A percentile compares a stretch with the other conserved stretches of the same genome.
phyloP scores from a whole-genome alignment of 2,888 invertebrate genomes.

The Chelonus formosanus region DNA sequence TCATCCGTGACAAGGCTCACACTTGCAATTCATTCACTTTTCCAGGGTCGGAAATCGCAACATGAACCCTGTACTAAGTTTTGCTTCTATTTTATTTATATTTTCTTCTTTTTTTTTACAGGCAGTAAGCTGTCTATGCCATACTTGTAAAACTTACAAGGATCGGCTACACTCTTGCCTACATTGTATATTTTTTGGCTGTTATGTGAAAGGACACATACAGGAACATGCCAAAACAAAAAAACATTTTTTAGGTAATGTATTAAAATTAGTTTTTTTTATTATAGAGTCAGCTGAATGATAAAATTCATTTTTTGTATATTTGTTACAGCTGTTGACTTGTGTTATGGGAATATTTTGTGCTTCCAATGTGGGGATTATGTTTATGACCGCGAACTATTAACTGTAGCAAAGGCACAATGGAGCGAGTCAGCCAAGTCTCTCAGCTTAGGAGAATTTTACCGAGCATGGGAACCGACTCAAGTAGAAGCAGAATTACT shows the following conservation, averaged over 20 bases:
- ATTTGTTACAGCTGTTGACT: conserved; percentile 75
- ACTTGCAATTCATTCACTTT: conserved; percentile 46
- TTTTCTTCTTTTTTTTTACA: conserved; percentile 61
- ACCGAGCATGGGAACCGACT: conserved; percentile 79
- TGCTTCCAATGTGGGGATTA: conserved; percentile 93
- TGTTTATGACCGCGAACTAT: conserved; percentile 81
- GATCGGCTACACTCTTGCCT: conserved; percentile 86
- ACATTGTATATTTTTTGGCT: conserved; percentile 94
- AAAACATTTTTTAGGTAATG: conserved; percentile 78
- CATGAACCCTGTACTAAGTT: not conserved
- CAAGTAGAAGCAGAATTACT: conserved; percentile 80
- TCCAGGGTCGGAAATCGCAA: conserved; percentile 39
- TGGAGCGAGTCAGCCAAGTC: conserved; percentile 63
- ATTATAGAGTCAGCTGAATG: not conserved
- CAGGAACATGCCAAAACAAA: conserved; percentile 84
- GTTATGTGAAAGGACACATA: conserved; percentile 83
- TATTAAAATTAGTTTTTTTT: conserved; percentile 38
- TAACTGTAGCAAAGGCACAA: conserved; percentile 61
- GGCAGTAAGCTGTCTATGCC: conserved; percentile 84
- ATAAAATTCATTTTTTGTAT: conserved; percentile 10
- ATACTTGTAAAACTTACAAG: conserved; percentile 80
- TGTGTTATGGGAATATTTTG: conserved; percentile 87
- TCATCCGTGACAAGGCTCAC: conserved; percentile 25
- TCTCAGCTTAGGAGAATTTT: conserved; percentile 61
- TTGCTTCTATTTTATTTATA: not conserved